Evolutionary conservation across 2,797 vertebrate genomes (phyloP), one percentile per base, ranked within the genome.

Genomic region (Oreonectes daqikongensis): DNA sequence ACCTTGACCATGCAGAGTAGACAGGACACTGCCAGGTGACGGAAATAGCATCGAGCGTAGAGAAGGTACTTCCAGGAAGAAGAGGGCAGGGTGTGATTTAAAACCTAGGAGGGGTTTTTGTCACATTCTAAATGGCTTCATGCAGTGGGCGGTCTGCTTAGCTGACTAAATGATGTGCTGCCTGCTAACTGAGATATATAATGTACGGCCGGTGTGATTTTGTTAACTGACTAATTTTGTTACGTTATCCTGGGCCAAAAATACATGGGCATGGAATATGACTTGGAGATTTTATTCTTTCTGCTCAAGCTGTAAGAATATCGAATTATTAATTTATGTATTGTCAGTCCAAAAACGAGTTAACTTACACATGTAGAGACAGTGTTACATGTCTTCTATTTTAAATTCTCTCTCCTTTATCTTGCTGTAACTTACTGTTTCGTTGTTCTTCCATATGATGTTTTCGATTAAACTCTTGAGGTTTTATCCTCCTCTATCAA

Each of bases 1-100:
- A 82, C 77, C 85, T 82, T 80, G 74, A 69, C 28, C 65, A 71
- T 61, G 76, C 79, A 57, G 70, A 79, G 77, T 72, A 60, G 79
- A 60, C 66, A 68, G 52, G 64, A 75, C 72, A 63, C 24, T 50
- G 52, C 61, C 44, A 66, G 79, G 74, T 75, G 81, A 75, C 63
- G 22, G 63, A 79, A 81, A 81, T 80, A 78, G 81, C 77, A 40
- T 79, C 61, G 15, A 55, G 42, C 76, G 69, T 53, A 55, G 69
- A 59, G 74, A 77, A 50, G 74, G 72, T 79, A 66, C 69, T 80
- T 77, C 81, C 74, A 64, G 78, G 60, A 82, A 80, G 81, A 79
- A 24, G 68, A 59, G 57, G 17, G 4, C 48, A 57, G 35, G 42
- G 63, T 64, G 42, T 68, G 65, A 74, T 26, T 75, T 42, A 71